A percentile compares a stretch with the other conserved stretches of the same genome.
Conservation (phyloP, 2,797 vertebrate species). For the Anisognathus igniventris region DNA sequence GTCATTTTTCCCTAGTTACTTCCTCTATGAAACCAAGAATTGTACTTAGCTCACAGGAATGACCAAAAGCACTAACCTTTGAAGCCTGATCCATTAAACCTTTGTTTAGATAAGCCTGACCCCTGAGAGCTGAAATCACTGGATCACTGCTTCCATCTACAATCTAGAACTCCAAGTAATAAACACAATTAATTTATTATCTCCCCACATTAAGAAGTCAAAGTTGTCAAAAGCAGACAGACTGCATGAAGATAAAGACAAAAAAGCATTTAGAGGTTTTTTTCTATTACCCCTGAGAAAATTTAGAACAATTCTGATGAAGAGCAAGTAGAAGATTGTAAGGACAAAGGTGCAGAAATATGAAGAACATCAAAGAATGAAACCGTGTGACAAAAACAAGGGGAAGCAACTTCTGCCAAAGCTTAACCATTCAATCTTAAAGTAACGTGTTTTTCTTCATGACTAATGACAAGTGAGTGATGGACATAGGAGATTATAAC, state of each 20-base stretch:
- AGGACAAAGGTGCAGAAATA: neutral
- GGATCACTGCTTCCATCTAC: conserved; percentile 79
- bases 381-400: neutral
- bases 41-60: neutral
- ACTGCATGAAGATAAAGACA: neutral
- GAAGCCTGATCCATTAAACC: conserved; percentile 79
- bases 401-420: neutral
- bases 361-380: accelerated
- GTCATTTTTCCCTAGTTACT: neutral
- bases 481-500: neutral
- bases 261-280: neutral
- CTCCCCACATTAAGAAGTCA: neutral
- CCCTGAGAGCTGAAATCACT: conserved; percentile 78
- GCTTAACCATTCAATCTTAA: neutral
- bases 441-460: neutral
- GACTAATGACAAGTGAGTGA: neutral
- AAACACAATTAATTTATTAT: neutral
- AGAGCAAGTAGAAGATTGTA: neutral
- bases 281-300: neutral
- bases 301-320: neutral
- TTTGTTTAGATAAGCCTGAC: conserved; percentile 83
- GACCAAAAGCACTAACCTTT: conserved; percentile 77
- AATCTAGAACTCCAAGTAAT: conserved; percentile 75
- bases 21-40: neutral
- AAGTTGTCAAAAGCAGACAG: neutral